Conservation (phyloP, 2,888 invertebrate genomes). For the Chrysopilus asiliformis region DNA sequence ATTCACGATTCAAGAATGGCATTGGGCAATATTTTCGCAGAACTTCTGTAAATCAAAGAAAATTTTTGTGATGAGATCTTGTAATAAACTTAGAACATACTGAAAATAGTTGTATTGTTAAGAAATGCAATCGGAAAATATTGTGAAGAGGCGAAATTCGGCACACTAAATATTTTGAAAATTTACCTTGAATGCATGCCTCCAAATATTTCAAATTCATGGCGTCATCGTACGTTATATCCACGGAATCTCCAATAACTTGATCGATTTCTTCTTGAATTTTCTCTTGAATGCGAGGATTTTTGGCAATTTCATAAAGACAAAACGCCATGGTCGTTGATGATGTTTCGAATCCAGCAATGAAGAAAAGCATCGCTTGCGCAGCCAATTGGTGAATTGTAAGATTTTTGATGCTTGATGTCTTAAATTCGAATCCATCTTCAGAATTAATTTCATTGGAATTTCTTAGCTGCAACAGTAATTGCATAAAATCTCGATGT, state of each 20-base stretch:
- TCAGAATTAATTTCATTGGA: too few species aligned
- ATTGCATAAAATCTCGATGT: conserved; percentile 28
- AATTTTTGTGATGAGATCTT: too few species aligned
- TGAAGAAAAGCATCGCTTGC: conserved; percentile 34
- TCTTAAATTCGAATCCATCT: conserved; percentile 26
- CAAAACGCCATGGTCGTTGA: conserved; percentile 32
- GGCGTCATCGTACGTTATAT: too few species aligned
- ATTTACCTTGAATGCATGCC: too few species aligned
- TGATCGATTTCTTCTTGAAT: conserved; percentile 30
- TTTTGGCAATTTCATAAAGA: conserved; percentile 33
- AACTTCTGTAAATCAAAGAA: conserved; percentile 2
- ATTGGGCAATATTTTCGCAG: conserved; percentile 5
- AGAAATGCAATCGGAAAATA: too few species aligned
- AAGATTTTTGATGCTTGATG: too few species aligned
- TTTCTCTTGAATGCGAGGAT: conserved; percentile 30
- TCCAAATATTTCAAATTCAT: too few species aligned
- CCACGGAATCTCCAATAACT: conserved; percentile 20
- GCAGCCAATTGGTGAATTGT: conserved; percentile 28
- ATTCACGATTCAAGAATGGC: conserved; percentile 3
- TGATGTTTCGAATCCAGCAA: conserved; percentile 38
- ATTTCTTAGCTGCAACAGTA: conserved; percentile 26
- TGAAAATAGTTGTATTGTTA: too few species aligned
- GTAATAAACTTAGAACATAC: too few species aligned
- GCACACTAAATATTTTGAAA: too few species aligned
- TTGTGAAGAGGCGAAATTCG: too few species aligned